Conservation (phyloP, 2,113 vertebrate genomes). For the Origma solitaria region DNA sequence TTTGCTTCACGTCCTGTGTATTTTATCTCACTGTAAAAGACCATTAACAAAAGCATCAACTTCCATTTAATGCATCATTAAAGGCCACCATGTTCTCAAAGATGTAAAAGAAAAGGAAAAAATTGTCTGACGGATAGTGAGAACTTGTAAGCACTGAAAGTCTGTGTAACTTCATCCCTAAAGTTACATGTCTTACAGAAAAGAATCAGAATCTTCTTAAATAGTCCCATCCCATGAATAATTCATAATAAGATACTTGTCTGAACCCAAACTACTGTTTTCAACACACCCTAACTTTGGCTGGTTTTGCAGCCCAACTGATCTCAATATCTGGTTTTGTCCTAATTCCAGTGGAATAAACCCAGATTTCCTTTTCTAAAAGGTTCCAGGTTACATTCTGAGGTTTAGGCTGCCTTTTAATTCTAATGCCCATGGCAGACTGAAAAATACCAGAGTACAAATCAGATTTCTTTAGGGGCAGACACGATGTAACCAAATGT, state of each 20-base stretch:
- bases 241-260: not conserved
- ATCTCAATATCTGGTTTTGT: not conserved
- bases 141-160: not conserved
- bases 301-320: not conserved
- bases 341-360: not conserved
- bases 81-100: not conserved
- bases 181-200: not conserved
- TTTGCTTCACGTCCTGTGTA: not conserved
- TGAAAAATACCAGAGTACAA: not conserved
- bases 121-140: not conserved
- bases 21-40: not conserved
- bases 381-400: not conserved
- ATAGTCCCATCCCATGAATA: not conserved
- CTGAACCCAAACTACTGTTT: not conserved
- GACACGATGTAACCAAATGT: not conserved
- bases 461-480: not conserved
- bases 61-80: not conserved
- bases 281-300: not conserved
- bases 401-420: not conserved
- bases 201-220: not conserved
- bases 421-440: not conserved
- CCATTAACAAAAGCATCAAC: not conserved
- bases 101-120: too few species aligned
- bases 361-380: not conserved
- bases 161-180: not conserved